phyloP scores from a whole-genome alignment of 2,888 invertebrate species.

The Megaustenia siamemsis region DNA sequence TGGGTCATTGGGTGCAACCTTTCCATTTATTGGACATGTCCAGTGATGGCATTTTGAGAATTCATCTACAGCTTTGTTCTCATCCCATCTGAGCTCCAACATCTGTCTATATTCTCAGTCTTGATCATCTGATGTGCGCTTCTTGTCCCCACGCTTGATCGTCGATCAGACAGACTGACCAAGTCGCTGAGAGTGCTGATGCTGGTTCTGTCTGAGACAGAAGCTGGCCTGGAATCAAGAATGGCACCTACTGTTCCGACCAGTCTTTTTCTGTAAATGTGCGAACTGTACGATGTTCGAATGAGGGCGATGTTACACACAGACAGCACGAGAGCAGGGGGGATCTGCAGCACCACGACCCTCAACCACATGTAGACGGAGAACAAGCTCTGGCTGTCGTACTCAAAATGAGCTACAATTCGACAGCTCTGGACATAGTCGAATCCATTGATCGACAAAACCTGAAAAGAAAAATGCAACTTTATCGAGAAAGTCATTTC shows the following conservation, averaged over 20 bases:
- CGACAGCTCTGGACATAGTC: conserved; percentile 5
- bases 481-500: too few relatives aligned
- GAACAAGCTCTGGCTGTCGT: not conserved
- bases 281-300: conserved; percentile 10
- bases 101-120: not conserved
- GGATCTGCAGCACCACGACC: conserved; percentile 10
- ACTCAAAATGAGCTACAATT: not conserved
- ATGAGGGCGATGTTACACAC: conserved; percentile 39
- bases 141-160: too few relatives aligned
- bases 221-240: not conserved
- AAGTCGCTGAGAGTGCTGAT: not conserved
- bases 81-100: not conserved
- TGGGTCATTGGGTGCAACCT: not conserved
- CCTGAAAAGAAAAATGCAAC: conserved; percentile 25
- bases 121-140: not conserved
- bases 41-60: not conserved
- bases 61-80: not conserved
- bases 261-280: conserved; percentile 34
- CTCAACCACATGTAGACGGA: conserved; percentile 39
- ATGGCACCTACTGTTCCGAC: conserved; percentile 36
- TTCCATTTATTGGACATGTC: not conserved
- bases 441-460: not conserved
- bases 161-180: too few relatives aligned
- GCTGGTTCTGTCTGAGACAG: not conserved
- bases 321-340: conserved; percentile 28